Base-by-base conservation (phyloP, 2,888 invertebrate genomes). In the Ariolimax columbianus region DNA sequence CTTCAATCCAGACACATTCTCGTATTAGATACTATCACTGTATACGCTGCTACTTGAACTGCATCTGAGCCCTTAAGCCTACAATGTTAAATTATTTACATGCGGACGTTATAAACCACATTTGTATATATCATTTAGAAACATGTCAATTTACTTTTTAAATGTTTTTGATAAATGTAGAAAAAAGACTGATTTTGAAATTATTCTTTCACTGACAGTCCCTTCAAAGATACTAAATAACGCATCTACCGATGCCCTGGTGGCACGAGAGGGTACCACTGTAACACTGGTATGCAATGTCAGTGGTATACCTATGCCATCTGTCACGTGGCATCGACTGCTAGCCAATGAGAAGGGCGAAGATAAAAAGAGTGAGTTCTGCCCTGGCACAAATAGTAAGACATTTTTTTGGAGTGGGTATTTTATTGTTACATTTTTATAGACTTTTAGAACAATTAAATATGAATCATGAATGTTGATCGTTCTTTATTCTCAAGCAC, bases 191-290 rank as follows among this genome's bases (percentile, higher is more conserved):
- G 9, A 47, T 47, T 55, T 55, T 19, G 30, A 43, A 43, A 23
- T 17, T 30, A 14, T 47, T 75, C 23, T 75, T 30, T 30, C 7
- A 55, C 19, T 19, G 93, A 36, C 95, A 98, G 98, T 98, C 89
- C 98, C 98, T 33, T 98, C 98, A 23, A 97, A 97, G 92, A 98
- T 98, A 92, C 95, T 98, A 94, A 98, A 98, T 94, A 96, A 97
- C 73, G 97, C 97, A 92, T 98, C 98, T n/a, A 90, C 89, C 47
- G 88, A 89, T 83, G 97, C 97, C 83, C 97, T 98, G 89, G 97
- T 97, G 2, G 97, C 98, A 72, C 95, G 97, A 36, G 98, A 98
- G 95, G 97, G 98, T 95, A 97, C 97, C 95, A 98, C 98, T 94
- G 97, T 98, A 90, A 97, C 97, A 88, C 95, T 98, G 93, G 97